Evolutionary conservation across 1,140 invertebrate species (phyloP).

Genomic region (Ips nitidus): DNA sequence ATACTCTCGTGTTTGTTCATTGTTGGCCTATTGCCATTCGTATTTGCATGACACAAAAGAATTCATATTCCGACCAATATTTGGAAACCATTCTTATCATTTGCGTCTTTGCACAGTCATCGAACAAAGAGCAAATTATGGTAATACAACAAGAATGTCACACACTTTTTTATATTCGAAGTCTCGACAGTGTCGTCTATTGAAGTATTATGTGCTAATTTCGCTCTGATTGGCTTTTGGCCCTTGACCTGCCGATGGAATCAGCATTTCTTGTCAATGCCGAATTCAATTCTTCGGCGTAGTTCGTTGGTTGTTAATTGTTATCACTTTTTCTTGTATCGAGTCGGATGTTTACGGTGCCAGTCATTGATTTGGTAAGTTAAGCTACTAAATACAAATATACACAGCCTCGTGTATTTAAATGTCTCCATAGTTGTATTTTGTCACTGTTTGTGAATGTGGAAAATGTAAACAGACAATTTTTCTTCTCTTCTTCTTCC

Average conservation of each 20-base stretch:
- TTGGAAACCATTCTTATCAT: constrained; percentile 8
- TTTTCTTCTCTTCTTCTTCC: too few species aligned
- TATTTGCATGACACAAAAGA: constrained; percentile 20
- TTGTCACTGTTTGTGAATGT: too few species aligned
- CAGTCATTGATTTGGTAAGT: too few species aligned
- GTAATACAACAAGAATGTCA: constrained; percentile 27
- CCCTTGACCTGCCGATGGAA: constrained; percentile 29
- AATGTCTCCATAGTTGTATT: too few species aligned
- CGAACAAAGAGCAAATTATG: constrained; percentile 23
- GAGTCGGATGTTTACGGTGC: not conserved
- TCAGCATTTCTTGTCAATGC: constrained; percentile 19
- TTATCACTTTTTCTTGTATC: constrained; percentile 1
- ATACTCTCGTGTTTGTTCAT: not conserved
- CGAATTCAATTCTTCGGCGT: constrained; percentile 22
- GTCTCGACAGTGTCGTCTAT: constrained; percentile 14
- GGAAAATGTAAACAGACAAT: too few species aligned
- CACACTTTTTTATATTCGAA: constrained; percentile 13
- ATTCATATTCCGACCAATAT: constrained; percentile 15
- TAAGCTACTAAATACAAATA: too few species aligned
- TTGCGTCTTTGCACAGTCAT: constrained; percentile 23
- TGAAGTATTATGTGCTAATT: constrained; percentile 33
- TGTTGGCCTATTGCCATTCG: not conserved
- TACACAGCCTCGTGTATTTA: too few species aligned
- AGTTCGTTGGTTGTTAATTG: constrained; percentile 9
- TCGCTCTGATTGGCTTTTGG: constrained; percentile 32